Base-by-base conservation (phyloP, 2,888 invertebrate species). In the Cheilosia variabilis region DNA sequence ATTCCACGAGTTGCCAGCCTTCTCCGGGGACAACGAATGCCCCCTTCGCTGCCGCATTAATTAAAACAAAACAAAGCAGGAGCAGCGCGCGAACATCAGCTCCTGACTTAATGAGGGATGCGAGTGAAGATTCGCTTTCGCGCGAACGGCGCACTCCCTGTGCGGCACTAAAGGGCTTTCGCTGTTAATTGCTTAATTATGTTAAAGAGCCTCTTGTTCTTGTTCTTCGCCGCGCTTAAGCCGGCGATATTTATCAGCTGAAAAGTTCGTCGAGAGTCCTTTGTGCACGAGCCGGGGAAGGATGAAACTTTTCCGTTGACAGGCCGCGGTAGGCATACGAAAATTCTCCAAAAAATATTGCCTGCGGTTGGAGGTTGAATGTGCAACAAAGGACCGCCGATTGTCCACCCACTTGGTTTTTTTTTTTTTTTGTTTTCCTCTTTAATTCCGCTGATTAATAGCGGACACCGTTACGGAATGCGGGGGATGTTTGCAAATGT, bases 111-210 rank as follows among this genome's bases (percentile, higher is more conserved):
- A 86, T 86, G 81, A 81, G 81, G 86, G 81, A 72, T 62, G 72
- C 66, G 57, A 76, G 62, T 31, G 71, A 60, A 63, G 72, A 83
- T 81, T 72, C 81, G 69, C 57, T 41, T 47, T 65, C 76, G 50
- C 78, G 31, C 31, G 31, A 31, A 31, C 31, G 9, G 9, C 31
- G 52, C 68, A 65, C 53, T 86, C 86, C 86, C 86, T n/a, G 78
- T 73, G 78, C 77, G 72, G 87, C 75, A 73, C 78, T 82, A 82
- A 87, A 87, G 88, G 81, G 87, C 88, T 89, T 88, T 88, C 88
- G 82, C 80, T 78, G 88, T 89, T 89, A 89, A 89, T 89, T 89
- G 88, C 88, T 88, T 89, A 89, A 89, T 89, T 89, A 89, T 89
- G 89, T 88, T 89, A 89, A 89, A 87, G 87, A 89, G 87, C 87